These are phyloP conservation scores for Catocala sponsa DNA, from an alignment of 2,888 invertebrate species.

Conservation along the genomic window DNA sequence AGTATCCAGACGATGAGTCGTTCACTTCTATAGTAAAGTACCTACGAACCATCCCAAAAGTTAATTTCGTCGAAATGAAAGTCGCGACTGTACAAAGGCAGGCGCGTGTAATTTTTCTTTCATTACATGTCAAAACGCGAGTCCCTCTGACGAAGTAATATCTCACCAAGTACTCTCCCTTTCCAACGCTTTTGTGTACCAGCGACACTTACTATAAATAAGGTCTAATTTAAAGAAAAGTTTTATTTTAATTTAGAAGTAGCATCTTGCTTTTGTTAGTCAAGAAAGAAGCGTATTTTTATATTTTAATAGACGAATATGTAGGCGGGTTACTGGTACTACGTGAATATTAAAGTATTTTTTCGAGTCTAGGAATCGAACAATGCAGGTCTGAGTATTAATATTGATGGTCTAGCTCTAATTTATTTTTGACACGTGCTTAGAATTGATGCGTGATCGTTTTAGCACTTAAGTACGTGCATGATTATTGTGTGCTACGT, in stretches of 20 bases:
- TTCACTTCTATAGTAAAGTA: conserved; percentile 30
- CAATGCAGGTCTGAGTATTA: conserved; percentile 40
- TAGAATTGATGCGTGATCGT: conserved; percentile 34
- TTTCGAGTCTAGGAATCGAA: conserved; percentile 43
- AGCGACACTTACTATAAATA: conserved; percentile 42
- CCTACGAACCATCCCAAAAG: conserved; percentile 55
- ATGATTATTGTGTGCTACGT: not conserved
- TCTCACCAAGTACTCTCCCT: conserved; percentile 50
- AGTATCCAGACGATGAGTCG: conserved; percentile 23
- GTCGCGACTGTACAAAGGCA: conserved; percentile 59
- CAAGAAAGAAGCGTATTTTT: not conserved
- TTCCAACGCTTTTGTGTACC: conserved; percentile 39
- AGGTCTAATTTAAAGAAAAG: conserved; percentile 43
- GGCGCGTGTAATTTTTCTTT: conserved; percentile 72
- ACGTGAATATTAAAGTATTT: conserved; percentile 36
- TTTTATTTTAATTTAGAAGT: conserved; percentile 45
- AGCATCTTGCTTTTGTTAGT: conserved; percentile 7
- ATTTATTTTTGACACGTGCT: conserved; percentile 36
- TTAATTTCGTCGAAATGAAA: conserved; percentile 72
- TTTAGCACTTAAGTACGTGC: not conserved
- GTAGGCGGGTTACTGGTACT: not conserved
- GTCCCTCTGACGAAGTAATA: conserved; percentile 49
- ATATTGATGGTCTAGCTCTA: conserved; percentile 38
- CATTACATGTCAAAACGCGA: conserved; percentile 68
- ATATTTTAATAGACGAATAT: not conserved